phyloP scores from a whole-genome alignment of 2,113 vertebrate genomes.

The Rhodinocichla rosea region DNA sequence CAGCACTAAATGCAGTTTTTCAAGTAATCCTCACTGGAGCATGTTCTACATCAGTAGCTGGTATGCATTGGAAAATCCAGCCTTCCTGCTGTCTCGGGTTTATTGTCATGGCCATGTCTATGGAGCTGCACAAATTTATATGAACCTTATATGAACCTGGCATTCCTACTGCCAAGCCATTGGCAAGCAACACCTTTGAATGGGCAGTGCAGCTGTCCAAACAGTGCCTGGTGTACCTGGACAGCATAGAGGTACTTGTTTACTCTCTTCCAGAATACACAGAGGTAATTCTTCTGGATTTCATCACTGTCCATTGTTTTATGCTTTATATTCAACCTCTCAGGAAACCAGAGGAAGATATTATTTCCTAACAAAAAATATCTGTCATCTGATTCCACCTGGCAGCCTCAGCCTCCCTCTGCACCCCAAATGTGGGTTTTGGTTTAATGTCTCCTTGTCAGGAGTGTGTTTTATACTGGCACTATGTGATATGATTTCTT shows the following conservation, averaged over 20 bases:
- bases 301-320: conserved; percentile 57
- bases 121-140: background rate
- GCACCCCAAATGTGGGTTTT: background rate
- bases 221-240: conserved; percentile 73
- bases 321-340: conserved; percentile 13
- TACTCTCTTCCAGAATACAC: conserved; percentile 62
- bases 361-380: conserved; percentile 55
- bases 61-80: conserved; percentile 5
- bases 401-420: background rate
- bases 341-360: conserved; percentile 48
- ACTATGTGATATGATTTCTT: background rate
- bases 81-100: background rate
- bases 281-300: conserved; percentile 62
- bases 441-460: background rate
- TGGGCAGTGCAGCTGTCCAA: conserved; percentile 79
- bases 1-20: conserved; percentile 34
- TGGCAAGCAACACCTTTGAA: conserved; percentile 61
- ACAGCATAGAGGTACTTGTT: conserved; percentile 58
- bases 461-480: background rate
- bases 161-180: background rate
- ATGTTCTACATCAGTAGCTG: background rate
- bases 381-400: conserved; percentile 14
- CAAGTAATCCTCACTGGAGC: conserved; percentile 42
- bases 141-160: background rate
- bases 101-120: background rate